phyloP scores from a whole-genome alignment of 1,140 invertebrate genomes.

The Centruroides vittatus region DNA sequence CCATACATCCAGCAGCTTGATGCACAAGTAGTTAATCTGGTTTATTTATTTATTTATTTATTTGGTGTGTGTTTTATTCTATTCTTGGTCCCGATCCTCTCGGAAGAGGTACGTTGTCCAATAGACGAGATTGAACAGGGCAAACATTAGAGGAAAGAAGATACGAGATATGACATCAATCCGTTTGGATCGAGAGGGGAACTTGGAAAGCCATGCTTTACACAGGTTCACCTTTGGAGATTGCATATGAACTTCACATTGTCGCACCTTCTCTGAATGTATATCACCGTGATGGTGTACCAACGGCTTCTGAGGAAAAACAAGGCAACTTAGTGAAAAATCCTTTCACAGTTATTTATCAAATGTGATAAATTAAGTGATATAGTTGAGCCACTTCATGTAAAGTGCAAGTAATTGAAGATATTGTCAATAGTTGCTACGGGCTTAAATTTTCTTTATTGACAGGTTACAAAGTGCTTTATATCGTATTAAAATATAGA shows the following conservation, averaged over 20 bases:
- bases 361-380: too few species aligned
- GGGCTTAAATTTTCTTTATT: too few species aligned
- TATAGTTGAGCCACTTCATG: too few species aligned
- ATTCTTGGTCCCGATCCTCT: conserved; percentile 45
- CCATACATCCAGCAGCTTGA: too few species aligned
- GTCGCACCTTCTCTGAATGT: conserved; percentile 58
- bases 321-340: too few species aligned
- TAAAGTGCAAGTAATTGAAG: too few species aligned
- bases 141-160: conserved; percentile 85
- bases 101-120: conserved; percentile 84
- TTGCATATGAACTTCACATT: conserved; percentile 47
- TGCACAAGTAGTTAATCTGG: neutral
- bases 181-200: conserved; percentile 76
- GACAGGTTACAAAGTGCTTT: too few species aligned
- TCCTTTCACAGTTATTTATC: too few species aligned
- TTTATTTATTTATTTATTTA: neutral
- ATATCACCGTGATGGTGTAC: conserved; percentile 17
- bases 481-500: too few species aligned
- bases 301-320: conserved; percentile 13
- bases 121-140: conserved; percentile 87
- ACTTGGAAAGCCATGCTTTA: conserved; percentile 84
- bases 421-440: too few species aligned
- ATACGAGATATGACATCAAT: conserved; percentile 91
- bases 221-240: conserved; percentile 60
- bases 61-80: neutral